A percentile compares a stretch with the other conserved stretches of the same genome.
Conservation (phyloP, 2,888 invertebrate species). For the Eugnorisma glareosa region DNA sequence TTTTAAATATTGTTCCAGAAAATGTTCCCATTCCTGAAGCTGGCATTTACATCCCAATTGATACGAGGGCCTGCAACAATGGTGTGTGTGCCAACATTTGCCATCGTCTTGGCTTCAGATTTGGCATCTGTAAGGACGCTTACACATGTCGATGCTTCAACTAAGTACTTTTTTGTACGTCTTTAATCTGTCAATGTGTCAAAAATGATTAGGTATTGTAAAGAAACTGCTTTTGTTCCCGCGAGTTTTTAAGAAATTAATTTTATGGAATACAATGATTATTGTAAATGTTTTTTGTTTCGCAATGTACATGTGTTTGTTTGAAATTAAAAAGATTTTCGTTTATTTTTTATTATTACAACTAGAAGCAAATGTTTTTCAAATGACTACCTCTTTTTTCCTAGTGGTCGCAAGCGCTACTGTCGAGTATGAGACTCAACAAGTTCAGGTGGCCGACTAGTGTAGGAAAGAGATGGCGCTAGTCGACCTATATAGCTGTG, state of each 20-base stretch:
- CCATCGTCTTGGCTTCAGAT: neutral
- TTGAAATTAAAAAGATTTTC: neutral
- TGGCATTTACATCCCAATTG: neutral
- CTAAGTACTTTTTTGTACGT: neutral
- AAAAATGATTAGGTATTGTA: no score
- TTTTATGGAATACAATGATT: neutral
- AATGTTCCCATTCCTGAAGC: neutral
- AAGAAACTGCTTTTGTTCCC: neutral
- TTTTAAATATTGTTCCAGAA: constrained; percentile 1
- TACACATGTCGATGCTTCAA: neutral
- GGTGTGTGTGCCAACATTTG: neutral
- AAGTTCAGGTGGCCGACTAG: no score
- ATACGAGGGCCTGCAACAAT: neutral
- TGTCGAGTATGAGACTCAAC: neutral
- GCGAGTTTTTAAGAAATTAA: neutral
- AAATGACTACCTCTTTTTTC: neutral
- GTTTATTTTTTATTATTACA: neutral
- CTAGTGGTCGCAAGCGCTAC: neutral
- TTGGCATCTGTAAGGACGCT: neutral
- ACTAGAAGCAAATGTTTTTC: neutral
- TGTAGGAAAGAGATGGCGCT: no score
- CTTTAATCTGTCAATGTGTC: no score
- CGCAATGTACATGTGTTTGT: neutral
- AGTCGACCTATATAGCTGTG: no score
- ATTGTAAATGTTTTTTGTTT: neutral